A percentile compares a stretch with the other conserved stretches of the same genome.
phyloP scores from a whole-genome alignment of 2,888 invertebrate species.

The Yponomeuta cagnagella region DNA sequence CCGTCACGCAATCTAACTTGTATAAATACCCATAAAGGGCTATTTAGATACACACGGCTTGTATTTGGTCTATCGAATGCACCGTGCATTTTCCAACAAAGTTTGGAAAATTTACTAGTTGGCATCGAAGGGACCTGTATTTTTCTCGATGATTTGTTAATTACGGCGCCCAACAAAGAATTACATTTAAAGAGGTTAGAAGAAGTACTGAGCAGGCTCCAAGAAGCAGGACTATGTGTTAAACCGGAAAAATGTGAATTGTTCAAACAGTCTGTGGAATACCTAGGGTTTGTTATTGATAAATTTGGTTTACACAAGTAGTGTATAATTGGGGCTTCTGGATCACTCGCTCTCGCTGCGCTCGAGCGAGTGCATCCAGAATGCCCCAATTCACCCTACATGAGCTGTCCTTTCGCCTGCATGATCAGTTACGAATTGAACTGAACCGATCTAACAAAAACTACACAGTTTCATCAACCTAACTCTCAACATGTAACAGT shows the following conservation, averaged over 20 bases:
- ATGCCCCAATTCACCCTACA: too few relatives aligned
- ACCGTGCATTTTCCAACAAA: slow-evolving; percentile 18
- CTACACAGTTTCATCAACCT: too few relatives aligned
- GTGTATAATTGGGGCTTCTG: too few relatives aligned
- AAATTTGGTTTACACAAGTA: slow-evolving; percentile 19
- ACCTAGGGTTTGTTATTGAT: slow-evolving; percentile 21
- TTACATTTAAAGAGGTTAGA: slow-evolving; percentile 14
- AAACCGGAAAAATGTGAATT: slow-evolving; percentile 18
- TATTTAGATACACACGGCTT: slow-evolving; percentile 18
- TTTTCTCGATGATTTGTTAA: slow-evolving; percentile 20
- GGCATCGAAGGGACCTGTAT: slow-evolving; percentile 15
- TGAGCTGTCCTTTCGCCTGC: too few relatives aligned
- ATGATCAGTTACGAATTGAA: too few relatives aligned
- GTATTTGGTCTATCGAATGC: slow-evolving; percentile 19
- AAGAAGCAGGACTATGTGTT: slow-evolving; percentile 19
- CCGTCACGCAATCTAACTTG: slow-evolving; percentile 6
- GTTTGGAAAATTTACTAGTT: slow-evolving; percentile 16
- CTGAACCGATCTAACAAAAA: too few relatives aligned
- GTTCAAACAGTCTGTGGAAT: slow-evolving; percentile 20
- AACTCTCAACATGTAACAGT: too few relatives aligned
- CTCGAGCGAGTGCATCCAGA: too few relatives aligned
- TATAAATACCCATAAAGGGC: slow-evolving; percentile 21
- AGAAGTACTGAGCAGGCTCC: slow-evolving; percentile 17
- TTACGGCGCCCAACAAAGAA: slow-evolving; percentile 13
- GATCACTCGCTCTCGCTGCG: too few relatives aligned